Evolutionary conservation across 2,113 vertebrate species (phyloP).

Genomic region (Struthio camelus): DNA sequence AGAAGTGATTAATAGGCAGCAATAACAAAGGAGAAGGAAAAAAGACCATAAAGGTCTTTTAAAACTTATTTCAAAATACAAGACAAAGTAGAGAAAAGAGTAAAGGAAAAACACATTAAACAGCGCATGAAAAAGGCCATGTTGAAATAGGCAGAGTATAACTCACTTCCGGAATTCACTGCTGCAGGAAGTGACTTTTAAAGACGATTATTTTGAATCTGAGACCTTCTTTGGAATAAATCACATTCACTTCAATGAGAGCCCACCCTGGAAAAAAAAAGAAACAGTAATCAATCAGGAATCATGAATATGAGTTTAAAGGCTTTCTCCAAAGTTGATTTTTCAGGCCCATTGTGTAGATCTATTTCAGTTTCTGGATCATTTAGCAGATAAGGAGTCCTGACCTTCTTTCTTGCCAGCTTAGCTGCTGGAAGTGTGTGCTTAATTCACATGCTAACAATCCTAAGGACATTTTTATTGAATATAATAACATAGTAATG

Average conservation of each 20-base stretch:
- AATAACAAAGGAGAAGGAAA: background rate
- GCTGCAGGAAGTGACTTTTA: background rate
- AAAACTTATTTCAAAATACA: background rate
- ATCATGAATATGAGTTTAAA: background rate
- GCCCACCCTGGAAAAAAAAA: background rate
- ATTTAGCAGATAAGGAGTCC: slow-evolving; percentile 4
- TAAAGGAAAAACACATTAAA: background rate
- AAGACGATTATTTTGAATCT: background rate
- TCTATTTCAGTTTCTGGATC: background rate
- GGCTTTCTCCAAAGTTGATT: background rate
- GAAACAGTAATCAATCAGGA: background rate
- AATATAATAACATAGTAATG: background rate
- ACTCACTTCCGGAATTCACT: background rate
- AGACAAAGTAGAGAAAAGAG: background rate
- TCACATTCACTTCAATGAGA: background rate
- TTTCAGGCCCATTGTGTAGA: background rate
- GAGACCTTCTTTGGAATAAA: background rate
- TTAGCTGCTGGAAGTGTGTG: background rate
- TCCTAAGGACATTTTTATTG: background rate
- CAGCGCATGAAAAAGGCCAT: background rate
- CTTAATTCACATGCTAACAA: slow-evolving; percentile 12
- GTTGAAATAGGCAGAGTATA: background rate
- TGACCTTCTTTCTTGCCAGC: background rate
- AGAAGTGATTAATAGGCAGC: background rate
- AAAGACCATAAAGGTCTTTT: background rate